Conservation (phyloP, 2,797 vertebrate genomes). For the Ptychadena robeensis region DNA sequence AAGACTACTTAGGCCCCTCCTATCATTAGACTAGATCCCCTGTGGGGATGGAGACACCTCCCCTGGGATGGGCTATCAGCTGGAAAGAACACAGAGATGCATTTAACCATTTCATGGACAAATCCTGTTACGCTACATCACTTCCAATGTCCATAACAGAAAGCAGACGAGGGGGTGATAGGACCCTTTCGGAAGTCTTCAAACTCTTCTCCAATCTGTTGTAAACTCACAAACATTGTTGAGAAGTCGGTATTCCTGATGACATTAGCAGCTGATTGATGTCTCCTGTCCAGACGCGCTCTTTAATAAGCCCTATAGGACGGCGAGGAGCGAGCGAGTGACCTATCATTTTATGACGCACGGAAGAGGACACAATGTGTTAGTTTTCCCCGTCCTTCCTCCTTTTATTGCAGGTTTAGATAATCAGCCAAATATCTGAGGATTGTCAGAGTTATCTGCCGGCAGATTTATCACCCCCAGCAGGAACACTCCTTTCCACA, state of each 20-base stretch:
- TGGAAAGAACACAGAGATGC: too few relatives aligned
- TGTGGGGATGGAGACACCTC: too few relatives aligned
- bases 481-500: conserved; percentile 51
- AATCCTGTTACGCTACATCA: too few relatives aligned
- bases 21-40: too few relatives aligned
- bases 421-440: conserved; percentile 41
- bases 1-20: too few relatives aligned
- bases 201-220: not conserved
- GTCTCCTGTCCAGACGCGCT: not conserved
- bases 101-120: too few relatives aligned
- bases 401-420: conserved; percentile 37
- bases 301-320: not conserved
- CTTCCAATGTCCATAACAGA: too few relatives aligned
- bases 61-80: too few relatives aligned
- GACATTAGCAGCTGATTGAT: not conserved
- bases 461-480: conserved; percentile 41
- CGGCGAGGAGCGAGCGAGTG: not conserved
- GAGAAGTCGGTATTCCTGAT: not conserved
- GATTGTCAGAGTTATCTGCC: conserved; percentile 38
- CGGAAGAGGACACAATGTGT: conserved; percentile 1
- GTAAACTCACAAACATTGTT: not conserved
- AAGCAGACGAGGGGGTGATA: not conserved
- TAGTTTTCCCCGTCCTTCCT: not conserved
- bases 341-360: conserved; percentile 7
- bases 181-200: not conserved